These are phyloP conservation scores for Struthidea cinerea DNA, from an alignment of 2,113 vertebrate species.

Conservation along the genomic window DNA sequence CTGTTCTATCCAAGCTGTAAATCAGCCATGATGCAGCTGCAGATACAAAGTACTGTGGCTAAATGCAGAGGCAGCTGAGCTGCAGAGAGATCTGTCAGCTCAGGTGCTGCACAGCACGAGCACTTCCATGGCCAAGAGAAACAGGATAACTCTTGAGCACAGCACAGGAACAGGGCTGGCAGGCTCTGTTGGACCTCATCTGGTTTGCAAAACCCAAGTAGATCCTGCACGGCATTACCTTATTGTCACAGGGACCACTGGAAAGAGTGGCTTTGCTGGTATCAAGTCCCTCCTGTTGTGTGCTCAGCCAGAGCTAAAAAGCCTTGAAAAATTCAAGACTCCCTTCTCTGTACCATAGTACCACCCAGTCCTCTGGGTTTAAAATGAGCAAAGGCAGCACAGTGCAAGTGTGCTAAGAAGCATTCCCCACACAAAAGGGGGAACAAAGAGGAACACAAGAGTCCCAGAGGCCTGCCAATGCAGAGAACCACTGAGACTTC, in stretches of 20 bases:
- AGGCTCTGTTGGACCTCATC: background rate
- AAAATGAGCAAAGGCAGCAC: background rate
- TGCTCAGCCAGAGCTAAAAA: background rate
- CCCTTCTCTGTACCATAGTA: background rate
- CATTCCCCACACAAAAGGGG: background rate
- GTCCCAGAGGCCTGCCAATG: background rate
- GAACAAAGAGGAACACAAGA: background rate
- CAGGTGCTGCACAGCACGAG: background rate
- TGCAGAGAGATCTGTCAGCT: background rate
- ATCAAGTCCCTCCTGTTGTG: background rate
- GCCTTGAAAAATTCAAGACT: background rate
- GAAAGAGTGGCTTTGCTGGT: background rate
- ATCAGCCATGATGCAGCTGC: background rate
- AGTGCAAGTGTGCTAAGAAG: background rate
- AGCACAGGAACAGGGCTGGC: background rate
- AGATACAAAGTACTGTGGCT: background rate
- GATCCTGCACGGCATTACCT: background rate
- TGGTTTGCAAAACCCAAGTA: background rate
- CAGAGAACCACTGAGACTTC: background rate
- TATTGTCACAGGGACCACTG: background rate
- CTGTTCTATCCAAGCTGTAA: background rate
- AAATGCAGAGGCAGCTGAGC: background rate
- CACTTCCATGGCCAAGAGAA: background rate
- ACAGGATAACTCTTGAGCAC: background rate
- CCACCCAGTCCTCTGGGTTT: background rate